Base-by-base conservation (phyloP, 2,888 invertebrate genomes). In the Plagiodera versicolora region DNA sequence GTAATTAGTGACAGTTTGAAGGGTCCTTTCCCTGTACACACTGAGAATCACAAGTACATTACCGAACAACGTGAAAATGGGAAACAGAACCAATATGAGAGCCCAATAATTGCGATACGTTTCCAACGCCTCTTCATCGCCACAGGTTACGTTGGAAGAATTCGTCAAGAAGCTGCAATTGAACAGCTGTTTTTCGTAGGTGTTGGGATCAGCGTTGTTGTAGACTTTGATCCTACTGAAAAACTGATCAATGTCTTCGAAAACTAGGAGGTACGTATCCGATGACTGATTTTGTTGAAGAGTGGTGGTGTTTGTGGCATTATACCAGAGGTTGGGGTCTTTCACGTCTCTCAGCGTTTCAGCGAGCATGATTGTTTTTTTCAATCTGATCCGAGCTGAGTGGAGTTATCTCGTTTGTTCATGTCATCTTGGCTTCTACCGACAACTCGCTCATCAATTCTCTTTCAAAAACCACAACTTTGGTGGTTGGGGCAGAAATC, bases 1-100 rank as follows among this genome's bases (percentile, higher is more conserved):
- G 84, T 98, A 99, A 83, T 99, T 99, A 69, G 99, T 99, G 75
- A 95, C 97, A 44, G 96, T 94, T 81, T 97, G 96, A 70, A 99
- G 84, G 67, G 93, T 89, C 73, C 95, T 86, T 81, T 98, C 98
- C 61, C 92, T 85, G 76, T 89, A 91, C 50, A 99, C 98, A 82
- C 95, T 94, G 80, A 98, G 84, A 73, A 98, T 97, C 78, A 98
- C 98, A 75, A 99, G 86, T 71, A 97, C 93, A 82, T 99, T 99
- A 60, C 99, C 98, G 81, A 98, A 96, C 60, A 98, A 85, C 32
- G 98, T 98, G 73, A 95, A 87, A 79, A 94, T 89, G 30, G 98
- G 97, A 78, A 98, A 95, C 67, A 97, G 85, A 71, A 96, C 85
- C 73, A 98, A 84, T 70, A 94, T 86, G 69, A 94, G 82, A 59